Percentiles rank a stretch among this genome's conserved stretches.
Conservation (phyloP, 2,888 invertebrate species). For the Nowickia ferox region DNA sequence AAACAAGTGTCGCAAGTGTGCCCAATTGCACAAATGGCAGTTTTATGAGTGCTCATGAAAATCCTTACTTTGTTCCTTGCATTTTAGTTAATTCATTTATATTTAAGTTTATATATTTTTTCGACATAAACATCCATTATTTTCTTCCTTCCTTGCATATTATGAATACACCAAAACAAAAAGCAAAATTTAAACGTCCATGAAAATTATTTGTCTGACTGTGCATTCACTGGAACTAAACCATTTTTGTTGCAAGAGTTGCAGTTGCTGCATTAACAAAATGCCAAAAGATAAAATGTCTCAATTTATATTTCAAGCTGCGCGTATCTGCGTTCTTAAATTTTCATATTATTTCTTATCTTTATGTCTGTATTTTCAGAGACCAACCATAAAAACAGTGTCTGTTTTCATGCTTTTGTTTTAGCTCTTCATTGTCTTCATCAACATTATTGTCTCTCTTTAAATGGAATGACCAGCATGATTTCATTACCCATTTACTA, state of each 20-base stretch:
- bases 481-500: constrained; percentile 19
- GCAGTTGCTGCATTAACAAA: neutral
- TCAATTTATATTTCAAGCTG: neutral
- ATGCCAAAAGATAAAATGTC: neutral
- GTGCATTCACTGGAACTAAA: neutral
- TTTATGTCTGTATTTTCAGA: neutral
- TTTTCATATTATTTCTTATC: constrained; percentile 8
- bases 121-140: too few species aligned
- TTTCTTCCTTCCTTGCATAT: too few species aligned
- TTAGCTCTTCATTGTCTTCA: constrained; percentile 24
- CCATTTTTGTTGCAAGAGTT: neutral
- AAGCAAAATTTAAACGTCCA: neutral
- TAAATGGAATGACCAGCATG: constrained; percentile 14
- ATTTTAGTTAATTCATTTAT: too few species aligned
- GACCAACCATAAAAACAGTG: neutral
- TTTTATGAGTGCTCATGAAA: too few species aligned
- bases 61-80: too few species aligned
- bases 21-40: too few species aligned
- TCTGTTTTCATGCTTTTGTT: neutral
- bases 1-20: too few species aligned
- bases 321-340: neutral
- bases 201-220: neutral
- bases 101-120: too few species aligned
- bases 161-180: neutral
- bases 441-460: neutral